phyloP scores from a whole-genome alignment of 2,888 invertebrate species.

The Polydrusus pterygomalis region DNA sequence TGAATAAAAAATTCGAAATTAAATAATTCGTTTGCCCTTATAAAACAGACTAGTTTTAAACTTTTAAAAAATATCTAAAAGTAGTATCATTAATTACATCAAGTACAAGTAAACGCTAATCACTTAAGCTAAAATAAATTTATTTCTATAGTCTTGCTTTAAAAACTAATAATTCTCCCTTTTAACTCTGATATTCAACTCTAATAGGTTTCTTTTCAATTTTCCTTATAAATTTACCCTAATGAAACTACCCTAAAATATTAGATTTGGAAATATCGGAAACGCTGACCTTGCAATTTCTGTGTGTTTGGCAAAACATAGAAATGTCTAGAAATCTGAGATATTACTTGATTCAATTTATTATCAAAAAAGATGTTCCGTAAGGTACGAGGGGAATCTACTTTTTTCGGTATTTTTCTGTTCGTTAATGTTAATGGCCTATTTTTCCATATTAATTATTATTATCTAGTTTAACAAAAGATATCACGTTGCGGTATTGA shows the following conservation, averaged over 20 bases:
- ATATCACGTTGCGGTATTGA: no score
- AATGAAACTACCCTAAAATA: constrained; percentile 27
- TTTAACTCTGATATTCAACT: constrained; percentile 9
- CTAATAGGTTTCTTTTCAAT: constrained; percentile 27
- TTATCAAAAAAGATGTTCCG: constrained; percentile 34
- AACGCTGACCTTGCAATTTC: constrained; percentile 34
- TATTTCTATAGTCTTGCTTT: neutral
- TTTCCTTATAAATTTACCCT: constrained; percentile 21
- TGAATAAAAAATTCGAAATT: no score
- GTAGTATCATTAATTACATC: no score
- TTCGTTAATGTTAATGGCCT: neutral
- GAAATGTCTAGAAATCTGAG: constrained; percentile 44
- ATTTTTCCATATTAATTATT: no score
- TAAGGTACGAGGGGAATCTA: constrained; percentile 26
- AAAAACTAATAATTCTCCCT: constrained; percentile 24
- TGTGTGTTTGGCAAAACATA: constrained; percentile 32
- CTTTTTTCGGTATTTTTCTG: constrained; percentile 4
- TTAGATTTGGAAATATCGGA: constrained; percentile 25
- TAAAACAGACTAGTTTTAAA: no score
- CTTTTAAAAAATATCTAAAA: no score
- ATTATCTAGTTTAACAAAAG: no score
- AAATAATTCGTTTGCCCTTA: no score
- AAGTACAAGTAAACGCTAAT: no score
- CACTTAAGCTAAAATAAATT: neutral
- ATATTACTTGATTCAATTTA: constrained; percentile 43